Evolutionary conservation across 2,113 vertebrate genomes (phyloP).

Genomic region (Petrocephalus microphthalmus): DNA sequence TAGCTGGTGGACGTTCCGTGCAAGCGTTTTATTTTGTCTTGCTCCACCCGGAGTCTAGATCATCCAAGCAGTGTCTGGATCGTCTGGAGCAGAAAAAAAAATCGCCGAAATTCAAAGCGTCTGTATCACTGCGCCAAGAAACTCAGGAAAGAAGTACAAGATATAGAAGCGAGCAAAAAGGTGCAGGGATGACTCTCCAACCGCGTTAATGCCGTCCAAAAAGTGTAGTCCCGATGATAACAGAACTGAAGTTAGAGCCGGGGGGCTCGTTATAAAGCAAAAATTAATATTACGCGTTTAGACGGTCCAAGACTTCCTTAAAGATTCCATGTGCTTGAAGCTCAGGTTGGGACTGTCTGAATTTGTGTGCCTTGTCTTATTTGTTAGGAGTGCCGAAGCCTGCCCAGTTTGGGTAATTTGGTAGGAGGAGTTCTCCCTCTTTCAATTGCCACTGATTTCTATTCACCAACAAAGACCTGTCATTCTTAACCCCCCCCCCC

Average conservation of each 20-base stretch:
- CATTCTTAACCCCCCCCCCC: conserved; percentile 66
- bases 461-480: conserved; percentile 99
- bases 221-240: conserved; percentile 63
- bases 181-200: conserved; percentile 33
- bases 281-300: conserved; percentile 31
- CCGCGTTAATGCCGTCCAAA: conserved; percentile 40
- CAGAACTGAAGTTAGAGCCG: conserved; percentile 39
- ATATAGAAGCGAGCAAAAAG: conserved; percentile 28
- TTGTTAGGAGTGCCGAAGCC: conserved; percentile 91
- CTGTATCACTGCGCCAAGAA: conserved; percentile 34
- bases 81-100: conserved; percentile 48
- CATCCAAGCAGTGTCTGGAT: conserved; percentile 60
- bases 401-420: conserved; percentile 97
- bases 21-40: conserved; percentile 88
- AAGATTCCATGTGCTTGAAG: conserved; percentile 81
- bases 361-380: conserved; percentile 85
- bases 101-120: conserved; percentile 36
- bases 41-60: conserved; percentile 79
- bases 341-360: conserved; percentile 90
- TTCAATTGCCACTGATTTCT: conserved; percentile 78
- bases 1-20: conserved; percentile 96
- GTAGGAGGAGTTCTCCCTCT: conserved; percentile 91
- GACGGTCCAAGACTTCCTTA: conserved; percentile 67
- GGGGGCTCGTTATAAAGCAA: conserved; percentile 23
- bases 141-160: conserved; percentile 26